Base-by-base conservation (phyloP, 2,113 vertebrate genomes). In the Abramis brama region DNA sequence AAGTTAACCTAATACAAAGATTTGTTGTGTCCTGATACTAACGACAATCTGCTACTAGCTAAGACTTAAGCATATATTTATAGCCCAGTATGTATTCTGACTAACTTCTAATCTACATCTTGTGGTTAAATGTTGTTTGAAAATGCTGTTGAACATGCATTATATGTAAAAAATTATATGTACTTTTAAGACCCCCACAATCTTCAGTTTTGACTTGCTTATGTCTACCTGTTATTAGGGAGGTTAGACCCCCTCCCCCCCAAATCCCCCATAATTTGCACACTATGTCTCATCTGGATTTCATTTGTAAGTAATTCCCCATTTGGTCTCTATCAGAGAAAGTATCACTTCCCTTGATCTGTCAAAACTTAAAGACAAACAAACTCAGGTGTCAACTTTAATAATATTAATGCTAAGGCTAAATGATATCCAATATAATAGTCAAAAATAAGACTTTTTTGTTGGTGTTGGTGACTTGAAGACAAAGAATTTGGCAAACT, bases 101-200 rank as follows among this genome's bases (percentile, higher is more conserved):
- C 43, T 50, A 50, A 75, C 36, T 50, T 75, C n/a, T 50, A 50
- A 75, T 75, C 73, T 50, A 75, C 45, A 45, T 47, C 15, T 45
- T 13, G 71, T 25, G 39, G 71, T 47, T 74, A 47, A 74, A 25
- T 45, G 43, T 74, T 74, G 71, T 74, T 74, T 74, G 9, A 74
- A 74, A 74, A 74, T 47, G 71, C 11, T 47, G 43, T 74, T 15
- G 11, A 47, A 6, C 11, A 43, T 47, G 10, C 43, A 10, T 9
- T 43, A 45, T 47, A 45, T n/a, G 23, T 13, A 74, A 25, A 43
- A 43, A 47, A 47, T 74, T 8, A 73, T n/a, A 73, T 73, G 23
- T 25, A n/a, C 39, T 70, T 70, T 9, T 70, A 39, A 70, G 66
- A 70, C 1, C 66, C 30, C 33, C 4, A 21, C 19, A 71, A 43